These are phyloP conservation scores for Invenusta paracnida DNA, from an alignment of 2,888 invertebrate genomes.

Conservation along the genomic window DNA sequence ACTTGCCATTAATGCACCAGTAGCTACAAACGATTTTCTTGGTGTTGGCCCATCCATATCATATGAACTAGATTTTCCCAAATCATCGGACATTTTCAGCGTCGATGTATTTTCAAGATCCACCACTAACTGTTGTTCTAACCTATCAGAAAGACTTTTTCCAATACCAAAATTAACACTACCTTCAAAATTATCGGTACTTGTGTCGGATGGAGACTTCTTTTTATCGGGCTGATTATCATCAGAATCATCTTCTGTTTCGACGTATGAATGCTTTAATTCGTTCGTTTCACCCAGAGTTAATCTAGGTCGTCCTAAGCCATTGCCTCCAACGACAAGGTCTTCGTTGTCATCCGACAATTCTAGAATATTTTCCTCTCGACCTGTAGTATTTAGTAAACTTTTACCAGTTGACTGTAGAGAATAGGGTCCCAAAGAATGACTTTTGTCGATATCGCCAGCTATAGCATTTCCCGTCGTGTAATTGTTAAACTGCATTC, in stretches of 20 bases:
- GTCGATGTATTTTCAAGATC: slow-evolving; percentile 34
- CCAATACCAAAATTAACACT: slow-evolving; percentile 56
- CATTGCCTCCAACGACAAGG: neutral
- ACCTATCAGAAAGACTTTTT: slow-evolving; percentile 56
- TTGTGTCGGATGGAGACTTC: slow-evolving; percentile 39
- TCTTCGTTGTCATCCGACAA: slow-evolving; percentile 44
- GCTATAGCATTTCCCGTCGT: neutral
- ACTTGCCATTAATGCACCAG: neutral
- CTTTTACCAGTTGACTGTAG: slow-evolving; percentile 17
- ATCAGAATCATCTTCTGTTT: slow-evolving; percentile 33
- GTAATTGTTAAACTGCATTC: neutral
- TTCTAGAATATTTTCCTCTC: slow-evolving; percentile 46
- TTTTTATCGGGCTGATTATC: slow-evolving; percentile 45
- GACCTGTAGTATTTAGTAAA: slow-evolving; percentile 42
- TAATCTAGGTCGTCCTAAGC: too few relatives aligned
- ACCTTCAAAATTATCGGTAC: slow-evolving; percentile 33
- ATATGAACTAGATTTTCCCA: slow-evolving; percentile 16
- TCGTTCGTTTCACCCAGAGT: neutral
- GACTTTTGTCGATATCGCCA: neutral
- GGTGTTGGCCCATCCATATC: slow-evolving; percentile 24
- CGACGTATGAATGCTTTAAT: slow-evolving; percentile 1
- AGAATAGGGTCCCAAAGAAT: neutral
- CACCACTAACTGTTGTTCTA: slow-evolving; percentile 45
- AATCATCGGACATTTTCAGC: neutral
- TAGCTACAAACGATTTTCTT: neutral